These are phyloP conservation scores for Allolobophora icterica DNA, from an alignment of 2,888 invertebrate genomes.

Conservation along the genomic window DNA sequence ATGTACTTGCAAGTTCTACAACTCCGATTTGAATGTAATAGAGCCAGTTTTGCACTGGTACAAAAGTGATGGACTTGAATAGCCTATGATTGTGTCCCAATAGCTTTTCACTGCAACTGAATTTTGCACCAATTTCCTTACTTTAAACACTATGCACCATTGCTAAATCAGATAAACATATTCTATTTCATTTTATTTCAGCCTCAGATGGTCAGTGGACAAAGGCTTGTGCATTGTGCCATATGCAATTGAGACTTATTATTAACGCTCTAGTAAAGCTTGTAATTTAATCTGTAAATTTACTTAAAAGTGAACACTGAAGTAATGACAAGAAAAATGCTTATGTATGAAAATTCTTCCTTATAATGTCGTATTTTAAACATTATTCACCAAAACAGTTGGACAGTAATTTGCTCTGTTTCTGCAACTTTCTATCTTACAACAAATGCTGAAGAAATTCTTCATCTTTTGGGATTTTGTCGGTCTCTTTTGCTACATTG, in stretches of 20 bases:
- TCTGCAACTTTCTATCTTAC: background rate
- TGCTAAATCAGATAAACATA: background rate
- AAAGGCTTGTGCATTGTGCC: too few species aligned
- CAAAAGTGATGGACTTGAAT: background rate
- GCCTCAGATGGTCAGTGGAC: background rate
- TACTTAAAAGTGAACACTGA: background rate
- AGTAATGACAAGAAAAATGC: background rate
- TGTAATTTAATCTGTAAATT: background rate
- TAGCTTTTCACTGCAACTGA: background rate
- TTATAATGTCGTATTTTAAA: background rate
- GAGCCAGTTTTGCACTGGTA: background rate
- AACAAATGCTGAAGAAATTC: conserved; percentile 15
- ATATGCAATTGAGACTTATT: background rate
- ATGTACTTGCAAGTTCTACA: background rate
- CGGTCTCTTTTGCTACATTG: background rate
- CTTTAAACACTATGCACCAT: background rate
- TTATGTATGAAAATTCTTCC: background rate
- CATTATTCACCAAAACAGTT: background rate
- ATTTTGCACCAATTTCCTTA: background rate
- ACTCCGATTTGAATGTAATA: background rate
- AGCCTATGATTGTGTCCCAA: background rate
- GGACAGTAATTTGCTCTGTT: background rate
- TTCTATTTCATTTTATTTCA: background rate
- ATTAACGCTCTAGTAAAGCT: too few species aligned
- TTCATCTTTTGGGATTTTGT: background rate